Evolutionary conservation across 2,113 vertebrate species (phyloP).

Genomic region (Phrynosoma blainvillii): DNA sequence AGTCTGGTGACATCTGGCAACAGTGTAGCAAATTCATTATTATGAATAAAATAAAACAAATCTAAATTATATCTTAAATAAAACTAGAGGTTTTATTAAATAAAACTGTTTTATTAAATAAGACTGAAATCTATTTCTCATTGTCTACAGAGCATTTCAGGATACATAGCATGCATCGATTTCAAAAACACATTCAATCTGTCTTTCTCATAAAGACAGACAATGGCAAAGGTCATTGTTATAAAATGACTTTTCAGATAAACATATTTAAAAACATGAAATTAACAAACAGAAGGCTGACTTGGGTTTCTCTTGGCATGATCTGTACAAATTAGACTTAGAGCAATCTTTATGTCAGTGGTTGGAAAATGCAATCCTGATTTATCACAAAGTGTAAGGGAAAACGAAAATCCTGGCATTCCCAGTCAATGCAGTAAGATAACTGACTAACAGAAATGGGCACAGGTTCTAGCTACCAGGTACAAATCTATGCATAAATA

Average conservation of each 20-base stretch:
- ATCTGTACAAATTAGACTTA: constrained; percentile 1
- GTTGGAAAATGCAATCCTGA: not conserved
- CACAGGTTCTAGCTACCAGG: not conserved
- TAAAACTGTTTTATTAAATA: not conserved
- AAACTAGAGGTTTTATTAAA: not conserved
- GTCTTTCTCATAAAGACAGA: not conserved
- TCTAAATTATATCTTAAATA: not conserved
- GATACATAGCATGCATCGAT: not conserved
- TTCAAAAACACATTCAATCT: constrained; percentile 4
- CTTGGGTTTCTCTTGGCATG: not conserved
- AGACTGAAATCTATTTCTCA: not conserved
- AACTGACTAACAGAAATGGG: not conserved
- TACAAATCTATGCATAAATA: constrained; percentile 34
- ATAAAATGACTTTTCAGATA: not conserved
- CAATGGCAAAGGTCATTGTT: constrained; percentile 6
- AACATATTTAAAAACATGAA: not conserved
- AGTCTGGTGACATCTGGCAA: not conserved
- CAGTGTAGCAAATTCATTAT: not conserved
- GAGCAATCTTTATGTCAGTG: not conserved
- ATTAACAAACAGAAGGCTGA: not conserved
- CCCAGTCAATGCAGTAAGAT: constrained; percentile 28
- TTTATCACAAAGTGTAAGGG: constrained; percentile 20
- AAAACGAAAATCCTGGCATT: not conserved
- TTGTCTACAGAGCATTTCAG: not conserved
- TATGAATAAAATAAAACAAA: constrained; percentile 26